Conservation (phyloP, 2,113 vertebrate species). For the Pycnonotus jocosus region DNA sequence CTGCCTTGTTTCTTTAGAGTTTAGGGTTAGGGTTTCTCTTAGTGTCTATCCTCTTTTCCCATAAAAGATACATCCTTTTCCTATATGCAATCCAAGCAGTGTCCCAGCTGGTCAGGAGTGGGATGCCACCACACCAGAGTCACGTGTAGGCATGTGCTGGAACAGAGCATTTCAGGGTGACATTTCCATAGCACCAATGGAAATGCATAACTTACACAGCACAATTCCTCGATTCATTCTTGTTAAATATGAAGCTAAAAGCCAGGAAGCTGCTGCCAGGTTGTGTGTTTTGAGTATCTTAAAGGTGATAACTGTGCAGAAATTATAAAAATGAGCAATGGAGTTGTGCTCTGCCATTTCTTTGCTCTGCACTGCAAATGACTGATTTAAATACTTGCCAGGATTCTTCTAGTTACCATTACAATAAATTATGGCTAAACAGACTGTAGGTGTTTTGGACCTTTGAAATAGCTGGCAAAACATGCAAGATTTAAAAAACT, state of each 20-base stretch:
- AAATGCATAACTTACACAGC: neutral
- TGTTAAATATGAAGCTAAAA: neutral
- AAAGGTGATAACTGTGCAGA: neutral
- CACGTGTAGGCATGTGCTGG: neutral
- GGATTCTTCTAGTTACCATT: neutral
- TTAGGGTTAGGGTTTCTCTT: neutral
- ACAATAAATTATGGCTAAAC: neutral
- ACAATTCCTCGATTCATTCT: neutral
- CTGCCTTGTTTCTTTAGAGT: neutral
- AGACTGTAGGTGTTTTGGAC: neutral
- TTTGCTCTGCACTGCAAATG: neutral
- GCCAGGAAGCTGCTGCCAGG: neutral
- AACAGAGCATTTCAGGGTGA: neutral
- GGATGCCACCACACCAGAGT: neutral
- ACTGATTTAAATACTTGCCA: neutral
- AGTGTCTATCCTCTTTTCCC: neutral
- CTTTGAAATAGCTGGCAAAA: neutral
- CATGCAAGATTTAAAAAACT: neutral
- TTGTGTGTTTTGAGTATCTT: neutral
- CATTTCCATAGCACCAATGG: neutral
- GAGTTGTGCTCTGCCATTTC: neutral
- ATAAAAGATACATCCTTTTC: neutral
- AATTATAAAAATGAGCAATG: neutral
- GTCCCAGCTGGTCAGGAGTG: neutral
- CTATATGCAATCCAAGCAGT: neutral